Evolutionary conservation across 2,888 invertebrate genomes (phyloP), one percentile per base, ranked within the genome.

Genomic region (Reticulitermes lucifugus): DNA sequence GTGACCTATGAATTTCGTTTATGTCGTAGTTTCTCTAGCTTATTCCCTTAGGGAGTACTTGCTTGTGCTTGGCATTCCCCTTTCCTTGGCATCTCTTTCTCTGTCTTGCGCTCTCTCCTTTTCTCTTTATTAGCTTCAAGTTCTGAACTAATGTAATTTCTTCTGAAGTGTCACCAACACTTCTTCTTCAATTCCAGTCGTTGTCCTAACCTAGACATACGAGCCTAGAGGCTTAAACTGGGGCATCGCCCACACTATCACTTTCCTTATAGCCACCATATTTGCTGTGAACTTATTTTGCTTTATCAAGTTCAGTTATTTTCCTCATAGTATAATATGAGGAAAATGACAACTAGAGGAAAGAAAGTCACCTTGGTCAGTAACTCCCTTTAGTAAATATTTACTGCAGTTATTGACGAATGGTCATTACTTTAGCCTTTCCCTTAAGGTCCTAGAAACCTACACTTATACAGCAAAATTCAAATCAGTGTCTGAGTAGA

Each of bases 121-220:
- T 35, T 29, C 55, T 59, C 79, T 82, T 82, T 82, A 82, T 82
- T 82, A 82, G 82, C 65, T 82, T 82, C 82, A 82, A 65, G 41
- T 82, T 82, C 65, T 43, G 41, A 82, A 82, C 65, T 82, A 82
- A 82, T 70, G 65, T 82, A 82, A 82, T 82, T 82, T 82, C 82
- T 82, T 60, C 82, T 41, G 22, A 60, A 60, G 60, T 60, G 60
- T 60, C 60, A n/a, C 60, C 60, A 60, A 2, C 14, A 22, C 21
- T 60, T 60, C 60, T 21, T 7, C 60, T 21, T 21, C 55, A 12
- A 1, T 46, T 46, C 46, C 46, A 46, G 46, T 12, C 12, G 46
- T 12, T 46, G 12, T 46, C 46, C 10, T 9, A 46, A 46, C 9
- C 46, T 9, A 46, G 46, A 46, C 9, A 9, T 46, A 46, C 46